Percentiles rank a stretch among this genome's conserved stretches.
Evolutionary conservation across 2,888 invertebrate species (phyloP).

Genomic region (Orthonychiurus folsomi): DNA sequence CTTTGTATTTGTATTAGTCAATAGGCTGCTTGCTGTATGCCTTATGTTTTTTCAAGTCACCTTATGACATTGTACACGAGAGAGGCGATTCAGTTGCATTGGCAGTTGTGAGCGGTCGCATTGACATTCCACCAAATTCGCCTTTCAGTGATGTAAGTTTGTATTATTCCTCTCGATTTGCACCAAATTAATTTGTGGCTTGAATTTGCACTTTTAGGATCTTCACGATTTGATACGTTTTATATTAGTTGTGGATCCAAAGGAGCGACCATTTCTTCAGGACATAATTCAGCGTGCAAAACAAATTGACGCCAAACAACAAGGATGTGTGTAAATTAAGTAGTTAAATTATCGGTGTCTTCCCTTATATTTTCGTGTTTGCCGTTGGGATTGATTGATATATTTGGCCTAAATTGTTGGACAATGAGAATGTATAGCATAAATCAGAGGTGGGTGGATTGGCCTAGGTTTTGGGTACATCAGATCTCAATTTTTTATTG

Average conservation of each 20-base stretch:
- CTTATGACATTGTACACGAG: constrained; percentile 74
- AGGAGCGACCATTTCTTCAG: constrained; percentile 67
- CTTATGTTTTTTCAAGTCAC: constrained; percentile 73
- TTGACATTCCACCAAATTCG: constrained; percentile 60
- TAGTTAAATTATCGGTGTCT: too few species aligned
- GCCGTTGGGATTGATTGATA: too few species aligned
- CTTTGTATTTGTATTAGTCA: constrained; percentile 50
- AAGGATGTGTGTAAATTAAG: constrained; percentile 50
- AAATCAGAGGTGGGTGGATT: too few species aligned
- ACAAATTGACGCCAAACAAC: constrained; percentile 52
- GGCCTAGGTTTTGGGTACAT: too few species aligned
- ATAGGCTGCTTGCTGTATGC: constrained; percentile 78
- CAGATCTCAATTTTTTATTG: too few species aligned
- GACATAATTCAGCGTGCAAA: constrained; percentile 58
- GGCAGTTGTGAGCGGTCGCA: constrained; percentile 67
- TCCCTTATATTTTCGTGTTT: too few species aligned
- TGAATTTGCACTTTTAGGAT: constrained; percentile 54
- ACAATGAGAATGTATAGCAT: too few species aligned
- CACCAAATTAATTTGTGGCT: constrained; percentile 37
- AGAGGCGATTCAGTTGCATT: constrained; percentile 78
- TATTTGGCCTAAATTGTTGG: too few species aligned
- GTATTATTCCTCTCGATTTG: too few species aligned
- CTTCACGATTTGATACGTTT: constrained; percentile 59
- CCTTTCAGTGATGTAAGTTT: constrained; percentile 54
- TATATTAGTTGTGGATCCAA: constrained; percentile 64